These are phyloP conservation scores for Zelostemma sp. DNA, from an alignment of 1,140 invertebrate species.

Conservation along the genomic window DNA sequence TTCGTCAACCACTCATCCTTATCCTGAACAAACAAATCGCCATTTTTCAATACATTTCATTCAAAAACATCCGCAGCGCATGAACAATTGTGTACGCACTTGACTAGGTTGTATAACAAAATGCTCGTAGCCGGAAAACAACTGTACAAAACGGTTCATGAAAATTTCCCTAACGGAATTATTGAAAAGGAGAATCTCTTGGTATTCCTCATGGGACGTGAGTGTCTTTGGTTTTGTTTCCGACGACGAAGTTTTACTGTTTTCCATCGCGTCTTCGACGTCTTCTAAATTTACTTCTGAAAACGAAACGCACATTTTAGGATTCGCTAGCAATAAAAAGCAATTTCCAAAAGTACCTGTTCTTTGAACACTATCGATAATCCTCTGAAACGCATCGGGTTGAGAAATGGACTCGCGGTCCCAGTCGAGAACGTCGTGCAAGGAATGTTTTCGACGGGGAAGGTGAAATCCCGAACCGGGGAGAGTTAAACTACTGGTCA, in stretches of 20 bases:
- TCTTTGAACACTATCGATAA: slow-evolving; percentile 83
- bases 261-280: slow-evolving; percentile 63
- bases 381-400: slow-evolving; percentile 81
- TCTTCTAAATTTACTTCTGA: not conserved
- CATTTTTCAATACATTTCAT: too few relatives aligned
- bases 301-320: slow-evolving; percentile 74
- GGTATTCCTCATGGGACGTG: slow-evolving; percentile 80
- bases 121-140: slow-evolving; percentile 96
- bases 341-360: slow-evolving; percentile 74
- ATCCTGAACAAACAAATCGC: slow-evolving; percentile 73
- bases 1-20: slow-evolving; percentile 91
- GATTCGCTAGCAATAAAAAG: slow-evolving; percentile 71
- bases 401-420: slow-evolving; percentile 74
- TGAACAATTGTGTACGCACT: slow-evolving; percentile 64
- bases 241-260: slow-evolving; percentile 50
- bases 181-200: slow-evolving; percentile 92
- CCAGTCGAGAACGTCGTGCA: slow-evolving; percentile 81
- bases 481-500: slow-evolving; percentile 72
- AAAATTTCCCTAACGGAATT: slow-evolving; percentile 94
- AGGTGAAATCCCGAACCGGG: slow-evolving; percentile 68
- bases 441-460: slow-evolving; percentile 79
- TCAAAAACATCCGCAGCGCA: slow-evolving; percentile 1
- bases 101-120: slow-evolving; percentile 95
- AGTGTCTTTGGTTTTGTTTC: slow-evolving; percentile 70
- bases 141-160: slow-evolving; percentile 92